These are phyloP conservation scores for Diachasmimorpha longicaudata DNA, from an alignment of 1,140 invertebrate species.

Conservation along the genomic window DNA sequence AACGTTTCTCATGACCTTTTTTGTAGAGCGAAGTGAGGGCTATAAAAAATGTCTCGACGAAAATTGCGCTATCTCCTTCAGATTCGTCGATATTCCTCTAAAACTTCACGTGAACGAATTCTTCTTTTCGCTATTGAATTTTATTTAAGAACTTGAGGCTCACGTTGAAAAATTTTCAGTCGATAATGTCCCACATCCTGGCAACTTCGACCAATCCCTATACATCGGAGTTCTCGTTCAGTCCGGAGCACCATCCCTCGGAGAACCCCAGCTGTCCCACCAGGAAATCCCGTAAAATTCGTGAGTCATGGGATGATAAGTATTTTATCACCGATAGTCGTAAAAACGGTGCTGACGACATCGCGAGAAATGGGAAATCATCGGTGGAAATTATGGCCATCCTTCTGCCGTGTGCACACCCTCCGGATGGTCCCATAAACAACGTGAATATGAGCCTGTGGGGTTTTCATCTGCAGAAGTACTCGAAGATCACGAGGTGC, in stretches of 20 bases:
- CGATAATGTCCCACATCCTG: constrained; percentile 21
- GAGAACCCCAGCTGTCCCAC: constrained; percentile 36
- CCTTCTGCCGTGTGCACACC: background rate
- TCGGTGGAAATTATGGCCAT: background rate
- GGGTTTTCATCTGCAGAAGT: background rate
- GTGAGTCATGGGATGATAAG: background rate
- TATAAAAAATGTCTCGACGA: no score
- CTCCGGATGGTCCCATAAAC: background rate
- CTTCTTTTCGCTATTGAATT: background rate
- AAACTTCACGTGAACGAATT: no score
- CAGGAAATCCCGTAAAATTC: background rate
- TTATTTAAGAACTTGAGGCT: background rate
- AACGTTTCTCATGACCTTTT: no score
- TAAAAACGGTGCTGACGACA: background rate
- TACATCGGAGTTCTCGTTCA: constrained; percentile 37
- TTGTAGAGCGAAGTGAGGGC: no score
- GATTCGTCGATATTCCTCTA: no score
- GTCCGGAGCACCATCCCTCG: constrained; percentile 37
- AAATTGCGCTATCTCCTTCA: no score
- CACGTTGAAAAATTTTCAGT: background rate
- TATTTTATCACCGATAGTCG: constrained; percentile 2
- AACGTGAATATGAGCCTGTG: constrained; percentile 22
- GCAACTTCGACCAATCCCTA: constrained; percentile 26
- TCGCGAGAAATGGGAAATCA: constrained; percentile 5
- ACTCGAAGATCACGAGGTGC: constrained; percentile 30